Percentiles rank a stretch among this genome's conserved stretches.
Evolutionary conservation across 2,888 invertebrate species (phyloP).

Genomic region (Trichopria drosophilae): DNA sequence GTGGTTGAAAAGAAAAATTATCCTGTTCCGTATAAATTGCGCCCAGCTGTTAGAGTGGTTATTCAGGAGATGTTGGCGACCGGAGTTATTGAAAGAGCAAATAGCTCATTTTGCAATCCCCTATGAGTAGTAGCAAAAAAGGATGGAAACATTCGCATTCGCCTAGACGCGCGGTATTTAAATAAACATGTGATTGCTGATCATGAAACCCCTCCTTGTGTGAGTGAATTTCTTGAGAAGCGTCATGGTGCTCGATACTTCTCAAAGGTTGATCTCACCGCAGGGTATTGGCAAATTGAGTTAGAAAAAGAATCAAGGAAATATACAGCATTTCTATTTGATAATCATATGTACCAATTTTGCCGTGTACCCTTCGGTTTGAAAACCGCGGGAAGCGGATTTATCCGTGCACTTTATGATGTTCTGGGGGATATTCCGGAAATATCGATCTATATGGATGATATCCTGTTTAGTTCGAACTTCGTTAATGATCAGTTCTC

Average conservation of each 20-base stretch:
- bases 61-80: conserved; percentile 37
- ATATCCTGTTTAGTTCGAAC: conserved; percentile 36
- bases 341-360: no score
- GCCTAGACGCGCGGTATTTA: conserved; percentile 43
- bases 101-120: no score
- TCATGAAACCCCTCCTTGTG: conserved; percentile 34
- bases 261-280: conserved; percentile 21
- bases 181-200: conserved; percentile 42
- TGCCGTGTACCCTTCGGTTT: not conserved
- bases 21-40: conserved; percentile 40
- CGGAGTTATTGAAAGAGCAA: conserved; percentile 42
- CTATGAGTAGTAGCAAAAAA: conserved; percentile 41
- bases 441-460: no score
- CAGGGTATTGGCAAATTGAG: conserved; percentile 37
- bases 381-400: conserved; percentile 20
- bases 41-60: conserved; percentile 36
- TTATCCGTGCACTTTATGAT: conserved; percentile 32
- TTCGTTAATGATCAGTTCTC: conserved; percentile 30
- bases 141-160: conserved; percentile 37
- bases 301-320: conserved; percentile 25
- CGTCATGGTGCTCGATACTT: conserved; percentile 33
- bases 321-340: conserved; percentile 34
- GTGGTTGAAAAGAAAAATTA: conserved; percentile 40
- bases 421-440: conserved; percentile 40
- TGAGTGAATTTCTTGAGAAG: conserved; percentile 33